These are phyloP conservation scores for Microcebus jonahi DNA, from an alignment of 2,113 vertebrate genomes.

Conservation along the genomic window DNA sequence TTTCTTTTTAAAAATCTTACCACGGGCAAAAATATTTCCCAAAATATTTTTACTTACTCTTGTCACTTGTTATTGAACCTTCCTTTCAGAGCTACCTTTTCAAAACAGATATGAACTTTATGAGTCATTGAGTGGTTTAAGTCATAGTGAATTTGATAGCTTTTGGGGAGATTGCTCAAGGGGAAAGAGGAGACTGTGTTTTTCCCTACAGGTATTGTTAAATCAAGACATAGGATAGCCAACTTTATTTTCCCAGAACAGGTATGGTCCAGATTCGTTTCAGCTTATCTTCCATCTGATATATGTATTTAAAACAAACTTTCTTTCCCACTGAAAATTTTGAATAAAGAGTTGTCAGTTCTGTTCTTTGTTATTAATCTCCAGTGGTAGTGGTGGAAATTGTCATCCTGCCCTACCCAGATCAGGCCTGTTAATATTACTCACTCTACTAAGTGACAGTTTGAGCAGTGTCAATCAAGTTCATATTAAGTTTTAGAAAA, in stretches of 20 bases:
- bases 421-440: not conserved
- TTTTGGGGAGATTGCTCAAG: not conserved
- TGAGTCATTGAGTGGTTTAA: conserved; percentile 47
- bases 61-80: conserved; percentile 16
- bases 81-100: conserved; percentile 4
- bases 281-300: not conserved
- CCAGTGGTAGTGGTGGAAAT: not conserved
- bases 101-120: not conserved
- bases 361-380: not conserved
- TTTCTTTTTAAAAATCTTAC: not conserved
- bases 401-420: not conserved
- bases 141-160: not conserved
- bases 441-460: not conserved
- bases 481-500: not conserved
- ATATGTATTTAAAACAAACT: not conserved
- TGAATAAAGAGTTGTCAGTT: not conserved
- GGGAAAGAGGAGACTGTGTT: not conserved
- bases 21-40: not conserved
- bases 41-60: conserved; percentile 39
- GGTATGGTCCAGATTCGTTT: not conserved
- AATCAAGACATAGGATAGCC: not conserved
- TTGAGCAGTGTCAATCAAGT: not conserved
- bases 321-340: not conserved
- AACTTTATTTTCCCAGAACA: not conserved
- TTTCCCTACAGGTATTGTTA: not conserved